Evolutionary conservation across 2,113 vertebrate species (phyloP), one percentile per base, ranked within the genome.

Genomic region (Eublepharis macularius): DNA sequence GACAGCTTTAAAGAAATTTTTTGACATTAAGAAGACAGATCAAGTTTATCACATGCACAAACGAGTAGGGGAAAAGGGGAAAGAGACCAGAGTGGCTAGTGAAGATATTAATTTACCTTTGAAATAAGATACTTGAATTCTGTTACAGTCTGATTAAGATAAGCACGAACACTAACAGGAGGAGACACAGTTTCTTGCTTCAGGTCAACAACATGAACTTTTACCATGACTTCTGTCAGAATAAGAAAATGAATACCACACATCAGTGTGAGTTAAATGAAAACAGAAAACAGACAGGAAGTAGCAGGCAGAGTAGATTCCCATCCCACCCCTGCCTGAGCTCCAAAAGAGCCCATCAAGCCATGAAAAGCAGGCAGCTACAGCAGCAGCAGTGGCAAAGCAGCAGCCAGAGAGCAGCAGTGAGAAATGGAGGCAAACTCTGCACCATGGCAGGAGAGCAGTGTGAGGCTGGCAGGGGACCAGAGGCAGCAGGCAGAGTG

Each of bases 61-160:
- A 41, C 7, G 4, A 7, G 54, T 16, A 7, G 39, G 14, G 26
- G 6, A 4, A 17, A 41, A 63, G 2, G 7, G 60, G 54, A 60
- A 79, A n/a, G 29, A 47, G n/a, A n/a, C 6, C 29, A 80, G 32
- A 54, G 9, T 43, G 36, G 14, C 36, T 41, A 32, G 36, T 47
- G 16, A 79, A 65, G 34, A 6, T 39, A 74, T 8, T 60, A 84
- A 60, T 91, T 88, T 95, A 99, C 99, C 98, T 99, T 98, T 93
- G 98, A 97, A 95, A 99, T 98, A 34, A 99, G 97, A 90, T 98
- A 97, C 90, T 99, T 99, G 93, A 99, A 99, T 92, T 99, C 99
- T 83, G 95, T 96, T 94, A 99, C 96, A 4, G 97, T 98, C 94
- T 99, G 98, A 95, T 98, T 99, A 94, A 99, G 97, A 93, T 99